Conservation (phyloP, 2,113 vertebrate genomes). For the Labeo catla region DNA sequence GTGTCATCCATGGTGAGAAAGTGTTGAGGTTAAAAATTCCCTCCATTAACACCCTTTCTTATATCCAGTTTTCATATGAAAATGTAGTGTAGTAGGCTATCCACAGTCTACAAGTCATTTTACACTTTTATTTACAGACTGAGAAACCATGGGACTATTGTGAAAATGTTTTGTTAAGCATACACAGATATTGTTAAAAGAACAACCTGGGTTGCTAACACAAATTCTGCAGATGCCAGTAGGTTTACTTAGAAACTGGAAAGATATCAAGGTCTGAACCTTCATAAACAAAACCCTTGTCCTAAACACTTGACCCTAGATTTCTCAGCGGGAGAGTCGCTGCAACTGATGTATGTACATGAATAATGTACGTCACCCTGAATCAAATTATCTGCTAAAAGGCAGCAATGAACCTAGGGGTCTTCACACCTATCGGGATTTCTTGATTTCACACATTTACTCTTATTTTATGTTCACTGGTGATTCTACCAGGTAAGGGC, state of each 20-base stretch:
- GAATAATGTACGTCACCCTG: constrained; percentile 16
- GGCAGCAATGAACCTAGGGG: not conserved
- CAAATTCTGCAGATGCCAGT: not conserved
- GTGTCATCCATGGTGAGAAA: constrained; percentile 40
- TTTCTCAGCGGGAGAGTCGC: not conserved
- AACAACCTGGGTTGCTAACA: not conserved
- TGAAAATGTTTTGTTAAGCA: not conserved
- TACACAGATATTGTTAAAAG: not conserved
- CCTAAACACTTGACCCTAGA: constrained; percentile 10
- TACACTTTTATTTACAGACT: not conserved
- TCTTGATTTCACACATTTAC: not conserved
- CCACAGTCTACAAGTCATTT: constrained; percentile 10
- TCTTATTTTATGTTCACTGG: not conserved
- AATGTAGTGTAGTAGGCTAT: constrained; percentile 4
- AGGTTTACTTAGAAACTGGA: not conserved
- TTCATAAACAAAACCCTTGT: not conserved
- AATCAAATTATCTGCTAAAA: constrained; percentile 22
- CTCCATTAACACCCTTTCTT: constrained; percentile 52
- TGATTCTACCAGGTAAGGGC: not conserved
- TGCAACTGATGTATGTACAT: not conserved
- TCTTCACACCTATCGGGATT: not conserved
- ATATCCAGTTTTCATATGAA: constrained; percentile 24
- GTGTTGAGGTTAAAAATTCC: constrained; percentile 41
- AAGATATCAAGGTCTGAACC: not conserved
- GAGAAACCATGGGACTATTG: not conserved